phyloP scores from a whole-genome alignment of 2,888 invertebrate genomes.

The Gortyna flavago region DNA sequence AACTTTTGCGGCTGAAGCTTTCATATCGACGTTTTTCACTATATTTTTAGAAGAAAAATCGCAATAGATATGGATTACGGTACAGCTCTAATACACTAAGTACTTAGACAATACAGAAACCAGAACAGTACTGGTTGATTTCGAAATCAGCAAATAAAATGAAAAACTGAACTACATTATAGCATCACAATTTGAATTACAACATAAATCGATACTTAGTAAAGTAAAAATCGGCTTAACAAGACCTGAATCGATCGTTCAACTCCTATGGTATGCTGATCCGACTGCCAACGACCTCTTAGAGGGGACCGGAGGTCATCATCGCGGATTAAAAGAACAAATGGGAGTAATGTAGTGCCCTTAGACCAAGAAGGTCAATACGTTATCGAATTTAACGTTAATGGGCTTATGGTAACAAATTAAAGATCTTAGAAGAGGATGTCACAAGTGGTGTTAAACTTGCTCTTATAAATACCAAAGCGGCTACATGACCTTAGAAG shows the following conservation, averaged over 20 bases:
- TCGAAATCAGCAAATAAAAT: background rate
- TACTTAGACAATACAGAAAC: background rate
- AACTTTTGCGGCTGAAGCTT: background rate
- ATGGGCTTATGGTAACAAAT: slow-evolving; percentile 29
- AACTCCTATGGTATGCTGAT: slow-evolving; percentile 67
- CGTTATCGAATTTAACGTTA: slow-evolving; percentile 8
- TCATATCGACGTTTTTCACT: background rate
- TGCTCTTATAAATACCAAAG: background rate
- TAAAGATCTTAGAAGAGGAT: background rate
- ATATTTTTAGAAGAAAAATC: no score
- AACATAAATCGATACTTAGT: slow-evolving; percentile 8
- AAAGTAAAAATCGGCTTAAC: slow-evolving; percentile 40
- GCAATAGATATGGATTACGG: background rate
- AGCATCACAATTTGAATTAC: background rate
- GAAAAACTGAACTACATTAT: background rate
- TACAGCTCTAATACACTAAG: background rate
- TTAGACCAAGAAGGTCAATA: background rate
- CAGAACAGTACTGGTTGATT: background rate
- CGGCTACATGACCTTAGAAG: background rate
- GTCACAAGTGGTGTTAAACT: background rate
- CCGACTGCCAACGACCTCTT: slow-evolving; percentile 67
- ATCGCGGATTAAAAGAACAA: slow-evolving; percentile 68
- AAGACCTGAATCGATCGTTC: slow-evolving; percentile 49
- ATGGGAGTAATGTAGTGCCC: slow-evolving; percentile 58
- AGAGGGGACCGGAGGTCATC: slow-evolving; percentile 66